Evolutionary conservation across 2,113 vertebrate species (phyloP), one percentile per base, ranked within the genome.

Genomic region (Dromiciops gliroides): DNA sequence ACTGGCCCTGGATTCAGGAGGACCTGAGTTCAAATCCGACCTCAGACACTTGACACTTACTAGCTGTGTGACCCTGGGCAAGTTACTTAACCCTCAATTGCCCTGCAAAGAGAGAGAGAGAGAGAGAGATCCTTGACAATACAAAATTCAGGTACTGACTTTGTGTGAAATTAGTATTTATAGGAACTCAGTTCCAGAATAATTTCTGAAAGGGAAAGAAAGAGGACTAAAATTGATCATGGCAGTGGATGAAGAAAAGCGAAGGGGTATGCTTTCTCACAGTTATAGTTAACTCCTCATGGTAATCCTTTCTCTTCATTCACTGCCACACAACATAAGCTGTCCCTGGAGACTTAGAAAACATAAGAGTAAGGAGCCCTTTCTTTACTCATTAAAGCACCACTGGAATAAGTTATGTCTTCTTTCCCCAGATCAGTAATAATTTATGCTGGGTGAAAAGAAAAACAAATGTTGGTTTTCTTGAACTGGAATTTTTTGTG

Each of bases 171-270:
- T 31, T 89, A 93, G 94, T 96, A 31, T 48, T 96, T 92, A 96
- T 95, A 97, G 92, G 92, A 96, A 48, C 49, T 94, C 25, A 94
- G 26, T 95, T 19, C 8, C 94, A 25, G 91, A 89, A 44, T 50
- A 83, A 91, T 91, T 95, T 94, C 91, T 96, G 31, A 95, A 96
- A 94, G 26, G 37, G 14, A 94, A 94, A 95, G 52, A 31, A 90
- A 94, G 89, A 95, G 91, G 24, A 93, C 94, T 22, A 93, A 95
- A 95, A 91, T 26, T 94, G 12, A 16, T 8, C 28, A 92, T 31
- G 4, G 22, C 9, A 91, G 2, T 44, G n/a, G 37, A 83, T 44
- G 67, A 83, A 83, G 37, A 22, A 83, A 93, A 94, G 52, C 94
- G 31, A 96, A 83, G 14, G 23, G 12, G 0, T 16, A 90, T 19